These are phyloP conservation scores for Perdita meconis DNA, from an alignment of 2,888 invertebrate genomes.

Conservation along the genomic window DNA sequence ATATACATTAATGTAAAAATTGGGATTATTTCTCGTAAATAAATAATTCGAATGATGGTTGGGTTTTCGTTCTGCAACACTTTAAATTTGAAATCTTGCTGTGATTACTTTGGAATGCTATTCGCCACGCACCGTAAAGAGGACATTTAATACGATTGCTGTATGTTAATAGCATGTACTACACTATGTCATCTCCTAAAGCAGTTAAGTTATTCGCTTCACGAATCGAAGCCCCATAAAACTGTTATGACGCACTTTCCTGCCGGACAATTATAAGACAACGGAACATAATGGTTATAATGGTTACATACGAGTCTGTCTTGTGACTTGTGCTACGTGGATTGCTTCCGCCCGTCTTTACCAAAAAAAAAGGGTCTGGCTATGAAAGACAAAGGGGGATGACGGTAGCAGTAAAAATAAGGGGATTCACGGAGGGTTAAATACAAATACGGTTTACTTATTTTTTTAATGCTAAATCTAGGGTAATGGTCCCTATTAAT, in stretches of 20 bases:
- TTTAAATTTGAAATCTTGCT: not conserved
- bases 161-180: conserved; percentile 51
- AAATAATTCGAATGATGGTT: too few species aligned
- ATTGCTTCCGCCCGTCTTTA: conserved; percentile 53
- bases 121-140: not conserved
- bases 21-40: too few species aligned
- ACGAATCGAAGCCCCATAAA: conserved; percentile 64
- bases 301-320: conserved; percentile 49
- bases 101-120: not conserved
- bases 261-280: conserved; percentile 52
- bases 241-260: conserved; percentile 57
- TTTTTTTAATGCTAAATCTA: too few species aligned
- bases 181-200: conserved; percentile 32
- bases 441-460: too few species aligned
- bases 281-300: conserved; percentile 36
- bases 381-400: too few species aligned
- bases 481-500: too few species aligned
- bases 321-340: conserved; percentile 39
- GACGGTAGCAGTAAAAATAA: too few species aligned
- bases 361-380: too few species aligned
- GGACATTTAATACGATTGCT: conserved; percentile 47
- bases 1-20: too few species aligned
- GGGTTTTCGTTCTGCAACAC: too few species aligned
- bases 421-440: too few species aligned
- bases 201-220: conserved; percentile 64